Base-by-base conservation (phyloP, 2,888 invertebrate genomes). In the Caenorhabditis becei region DNA sequence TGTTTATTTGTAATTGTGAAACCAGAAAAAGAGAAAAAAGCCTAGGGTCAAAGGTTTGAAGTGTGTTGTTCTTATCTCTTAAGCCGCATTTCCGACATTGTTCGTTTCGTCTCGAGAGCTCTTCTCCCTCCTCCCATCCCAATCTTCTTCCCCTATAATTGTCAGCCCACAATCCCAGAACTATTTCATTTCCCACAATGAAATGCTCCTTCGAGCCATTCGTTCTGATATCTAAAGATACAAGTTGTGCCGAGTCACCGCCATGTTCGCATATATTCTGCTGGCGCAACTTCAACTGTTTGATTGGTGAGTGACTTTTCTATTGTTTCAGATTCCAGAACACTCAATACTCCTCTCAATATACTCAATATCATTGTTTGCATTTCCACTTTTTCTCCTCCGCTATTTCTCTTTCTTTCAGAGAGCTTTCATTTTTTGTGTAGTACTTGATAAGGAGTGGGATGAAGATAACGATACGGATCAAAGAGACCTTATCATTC, bases 231-330 rank as follows among this genome's bases (percentile, higher is more conserved):
- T 80, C 84, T 14, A 65, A 72, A 18, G 56, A 78, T 10, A 79
- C 84, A 11, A 83, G 80, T 41, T 84, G 84, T 53, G 84, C 78
- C 8, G 84, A 84, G 61, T 77, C 78, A 14, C 84, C 84, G 8
- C 84, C 82, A 61, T 84, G 84, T 24, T 80, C 84, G 14, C 84
- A 84, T 72, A 84, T 84, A 35, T 77, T 80, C 26, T 84, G 84
- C 63, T 84, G 75, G 82, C 49, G 44, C 20, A 72, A 80, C 23
- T 82, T 84, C 77, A 75, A 78, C 24, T 84, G 84, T 65, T 49
- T 84, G 53, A 69, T 84, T 20, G 82, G 84, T 84, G 28, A 80
- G 83, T 79, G 16, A 16, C 4, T 20, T 65, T 65, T 49, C 18
- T 62, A 16, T 53, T 70, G 61, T 53, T 53, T 61, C 53, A 18